These are phyloP conservation scores for Sarcophaga rosellei DNA, from an alignment of 2,888 invertebrate genomes.

Conservation along the genomic window DNA sequence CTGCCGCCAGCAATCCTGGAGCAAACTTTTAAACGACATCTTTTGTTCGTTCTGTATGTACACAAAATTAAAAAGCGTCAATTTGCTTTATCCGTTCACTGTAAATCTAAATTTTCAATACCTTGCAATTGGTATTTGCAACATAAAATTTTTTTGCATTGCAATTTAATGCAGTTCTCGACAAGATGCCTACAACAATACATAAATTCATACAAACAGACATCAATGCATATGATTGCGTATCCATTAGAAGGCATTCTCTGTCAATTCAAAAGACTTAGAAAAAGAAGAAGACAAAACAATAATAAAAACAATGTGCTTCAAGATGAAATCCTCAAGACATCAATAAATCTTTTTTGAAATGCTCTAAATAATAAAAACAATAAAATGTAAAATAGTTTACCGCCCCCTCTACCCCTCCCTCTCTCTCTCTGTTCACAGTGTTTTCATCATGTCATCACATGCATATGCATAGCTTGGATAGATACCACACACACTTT, in stretches of 20 bases:
- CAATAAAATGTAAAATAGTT: slow-evolving; percentile 38
- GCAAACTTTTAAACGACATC: too few species aligned
- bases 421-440: slow-evolving; percentile 6
- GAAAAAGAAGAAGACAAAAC: slow-evolving; percentile 14
- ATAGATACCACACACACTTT: not conserved
- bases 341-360: slow-evolving; percentile 66
- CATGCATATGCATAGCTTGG: not conserved
- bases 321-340: slow-evolving; percentile 63
- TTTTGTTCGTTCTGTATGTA: too few species aligned
- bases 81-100: not conserved
- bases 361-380: slow-evolving; percentile 35
- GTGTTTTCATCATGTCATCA: not conserved
- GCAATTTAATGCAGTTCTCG: slow-evolving; percentile 31
- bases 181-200: slow-evolving; percentile 15
- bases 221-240: not conserved
- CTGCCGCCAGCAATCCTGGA: too few species aligned
- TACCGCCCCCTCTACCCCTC: not conserved
- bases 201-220: slow-evolving; percentile 8
- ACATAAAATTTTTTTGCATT: not conserved
- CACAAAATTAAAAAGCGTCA: too few species aligned
- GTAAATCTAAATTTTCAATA: not conserved
- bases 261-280: slow-evolving; percentile 24
- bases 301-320: slow-evolving; percentile 20
- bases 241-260: slow-evolving; percentile 29
- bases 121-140: not conserved